Percentiles rank a stretch among this genome's conserved stretches.
These are phyloP conservation scores for Drosophila pseudoananassae DNA, from an alignment of 1,140 invertebrate species.

Conservation along the genomic window DNA sequence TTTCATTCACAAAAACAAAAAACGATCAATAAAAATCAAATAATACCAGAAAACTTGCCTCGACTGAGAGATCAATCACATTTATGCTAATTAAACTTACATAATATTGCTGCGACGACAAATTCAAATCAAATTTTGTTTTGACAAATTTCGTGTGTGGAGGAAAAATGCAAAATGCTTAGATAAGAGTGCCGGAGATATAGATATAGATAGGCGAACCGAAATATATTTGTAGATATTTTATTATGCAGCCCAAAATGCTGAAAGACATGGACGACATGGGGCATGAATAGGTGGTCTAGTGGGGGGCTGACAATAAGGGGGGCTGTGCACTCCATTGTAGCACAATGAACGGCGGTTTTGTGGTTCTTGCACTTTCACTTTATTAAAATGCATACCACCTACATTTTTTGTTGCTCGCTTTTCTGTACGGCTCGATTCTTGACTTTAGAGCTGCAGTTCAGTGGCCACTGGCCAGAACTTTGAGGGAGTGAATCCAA, in stretches of 20 bases:
- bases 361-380: slow-evolving; percentile 79
- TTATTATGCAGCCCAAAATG: slow-evolving; percentile 36
- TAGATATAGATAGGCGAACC: slow-evolving; percentile 20
- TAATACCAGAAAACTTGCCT: slow-evolving; percentile 75
- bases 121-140: slow-evolving; percentile 77
- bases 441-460: slow-evolving; percentile 26
- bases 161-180: slow-evolving; percentile 70
- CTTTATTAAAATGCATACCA: slow-evolving; percentile 78
- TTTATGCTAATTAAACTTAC: slow-evolving; percentile 79
- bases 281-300: not conserved
- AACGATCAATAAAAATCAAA: slow-evolving; percentile 78
- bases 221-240: slow-evolving; percentile 35
- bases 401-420: slow-evolving; percentile 69
- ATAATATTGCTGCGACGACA: slow-evolving; percentile 69
- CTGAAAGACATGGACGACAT: not conserved
- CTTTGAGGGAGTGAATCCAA: slow-evolving; percentile 31
- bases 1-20: slow-evolving; percentile 55
- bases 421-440: slow-evolving; percentile 13
- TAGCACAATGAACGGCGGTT: slow-evolving; percentile 70
- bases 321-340: slow-evolving; percentile 25
- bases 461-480: slow-evolving; percentile 49
- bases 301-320: not conserved
- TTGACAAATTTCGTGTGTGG: slow-evolving; percentile 49
- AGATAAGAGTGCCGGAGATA: slow-evolving; percentile 54
- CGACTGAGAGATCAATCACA: slow-evolving; percentile 78